phyloP scores from a whole-genome alignment of 2,113 vertebrate genomes.

The Corapipo altera region DNA sequence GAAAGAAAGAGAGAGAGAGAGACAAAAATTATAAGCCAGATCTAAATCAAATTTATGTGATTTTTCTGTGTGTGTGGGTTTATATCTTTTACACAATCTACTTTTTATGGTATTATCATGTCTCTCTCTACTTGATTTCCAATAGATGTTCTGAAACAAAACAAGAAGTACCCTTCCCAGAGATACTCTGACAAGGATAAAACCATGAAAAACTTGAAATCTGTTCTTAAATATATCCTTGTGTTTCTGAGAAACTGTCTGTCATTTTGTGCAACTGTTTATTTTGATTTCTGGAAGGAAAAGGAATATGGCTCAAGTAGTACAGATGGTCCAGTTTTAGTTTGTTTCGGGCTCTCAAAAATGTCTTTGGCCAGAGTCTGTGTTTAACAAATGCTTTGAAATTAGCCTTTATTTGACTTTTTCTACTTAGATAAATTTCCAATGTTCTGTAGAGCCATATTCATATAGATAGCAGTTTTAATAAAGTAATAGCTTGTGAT shows the following conservation, averaged over 20 bases:
- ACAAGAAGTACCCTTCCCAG: not conserved
- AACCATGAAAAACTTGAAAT: not conserved
- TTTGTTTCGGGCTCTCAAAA: not conserved
- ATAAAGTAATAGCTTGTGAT: not conserved
- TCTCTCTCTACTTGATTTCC: not conserved
- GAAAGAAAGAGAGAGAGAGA: not conserved
- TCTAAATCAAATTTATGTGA: not conserved
- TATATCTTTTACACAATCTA: not conserved
- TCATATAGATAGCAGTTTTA: not conserved
- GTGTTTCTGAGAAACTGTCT: not conserved
- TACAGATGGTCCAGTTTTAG: not conserved
- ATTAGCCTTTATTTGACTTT: not conserved
- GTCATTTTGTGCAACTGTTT: not conserved
- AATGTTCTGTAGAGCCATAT: not conserved
- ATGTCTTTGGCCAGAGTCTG: not conserved
- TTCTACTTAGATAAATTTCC: not conserved
- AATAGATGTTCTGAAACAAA: not conserved
- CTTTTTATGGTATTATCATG: not conserved
- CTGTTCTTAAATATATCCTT: not conserved
- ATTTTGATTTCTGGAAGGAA: slow-evolving; percentile 20
- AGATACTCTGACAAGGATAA: not conserved
- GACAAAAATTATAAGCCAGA: not conserved
- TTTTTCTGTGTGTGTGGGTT: not conserved
- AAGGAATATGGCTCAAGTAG: not conserved
- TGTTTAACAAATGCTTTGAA: not conserved